phyloP scores from a whole-genome alignment of 2,888 invertebrate species.

The Catocala sponsa region DNA sequence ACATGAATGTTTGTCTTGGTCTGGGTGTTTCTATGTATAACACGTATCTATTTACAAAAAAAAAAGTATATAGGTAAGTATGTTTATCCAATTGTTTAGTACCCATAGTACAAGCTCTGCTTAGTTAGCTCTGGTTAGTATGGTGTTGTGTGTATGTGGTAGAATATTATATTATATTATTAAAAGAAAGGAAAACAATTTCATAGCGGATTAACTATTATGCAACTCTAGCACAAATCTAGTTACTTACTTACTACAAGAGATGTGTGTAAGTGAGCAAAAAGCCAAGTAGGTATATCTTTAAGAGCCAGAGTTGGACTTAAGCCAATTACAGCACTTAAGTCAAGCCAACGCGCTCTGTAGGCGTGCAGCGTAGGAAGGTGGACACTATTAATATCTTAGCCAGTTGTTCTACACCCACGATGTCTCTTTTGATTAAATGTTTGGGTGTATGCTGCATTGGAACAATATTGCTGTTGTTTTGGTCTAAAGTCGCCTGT shows the following conservation, averaged over 20 bases:
- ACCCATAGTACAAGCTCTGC: too few species aligned
- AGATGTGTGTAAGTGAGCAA: constrained; percentile 30
- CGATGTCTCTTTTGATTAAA: constrained; percentile 23
- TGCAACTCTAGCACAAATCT: constrained; percentile 14
- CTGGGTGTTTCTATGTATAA: too few species aligned
- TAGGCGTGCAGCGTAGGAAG: constrained; percentile 24
- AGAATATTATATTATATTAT: too few species aligned
- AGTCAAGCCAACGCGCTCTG: constrained; percentile 14
- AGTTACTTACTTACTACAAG: neutral
- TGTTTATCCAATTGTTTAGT: too few species aligned
- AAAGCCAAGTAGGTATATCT: constrained; percentile 29
- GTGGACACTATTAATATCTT: constrained; percentile 31
- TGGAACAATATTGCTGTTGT: constrained; percentile 9
- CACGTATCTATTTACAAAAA: too few species aligned
- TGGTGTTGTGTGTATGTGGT: too few species aligned
- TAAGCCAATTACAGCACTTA: constrained; percentile 38
- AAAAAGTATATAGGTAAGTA: too few species aligned
- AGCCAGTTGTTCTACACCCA: constrained; percentile 19
- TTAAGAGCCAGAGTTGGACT: constrained; percentile 29
- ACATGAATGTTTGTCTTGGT: too few species aligned
- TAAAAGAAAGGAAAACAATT: too few species aligned
- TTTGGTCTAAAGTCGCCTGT: neutral
- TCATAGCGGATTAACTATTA: neutral
- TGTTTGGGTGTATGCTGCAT: constrained; percentile 13
- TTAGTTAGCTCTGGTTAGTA: too few species aligned